These are phyloP conservation scores for Oconnorella tubifera DNA, from an alignment of 2,888 invertebrate genomes.

Conservation along the genomic window DNA sequence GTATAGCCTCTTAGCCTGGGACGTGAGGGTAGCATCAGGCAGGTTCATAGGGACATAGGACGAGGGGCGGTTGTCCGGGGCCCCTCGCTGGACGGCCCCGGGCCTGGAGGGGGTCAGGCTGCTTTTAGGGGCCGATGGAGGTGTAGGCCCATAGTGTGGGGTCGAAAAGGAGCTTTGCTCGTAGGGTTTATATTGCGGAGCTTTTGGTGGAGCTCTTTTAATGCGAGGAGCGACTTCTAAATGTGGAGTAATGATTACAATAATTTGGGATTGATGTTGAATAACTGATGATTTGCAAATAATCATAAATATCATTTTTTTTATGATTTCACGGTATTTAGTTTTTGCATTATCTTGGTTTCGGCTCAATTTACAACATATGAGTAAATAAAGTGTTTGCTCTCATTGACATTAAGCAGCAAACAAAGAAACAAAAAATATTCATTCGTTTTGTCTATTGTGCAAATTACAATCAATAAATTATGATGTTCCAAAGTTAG, in stretches of 20 bases:
- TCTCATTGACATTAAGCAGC: too few relatives aligned
- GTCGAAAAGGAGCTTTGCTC: not conserved
- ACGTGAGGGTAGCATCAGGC: not conserved
- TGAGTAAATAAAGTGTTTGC: too few relatives aligned
- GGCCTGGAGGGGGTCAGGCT: conserved; percentile 11
- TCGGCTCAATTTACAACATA: too few relatives aligned
- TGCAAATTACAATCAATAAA: too few relatives aligned
- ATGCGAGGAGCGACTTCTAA: not conserved
- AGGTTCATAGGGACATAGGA: not conserved
- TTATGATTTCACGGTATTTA: too few relatives aligned
- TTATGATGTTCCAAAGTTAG: too few relatives aligned
- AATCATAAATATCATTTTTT: not conserved
- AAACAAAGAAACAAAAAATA: too few relatives aligned
- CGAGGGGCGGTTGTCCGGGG: conserved; percentile 6
- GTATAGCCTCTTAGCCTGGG: not conserved
- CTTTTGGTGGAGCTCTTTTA: not conserved
- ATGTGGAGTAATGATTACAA: too few relatives aligned
- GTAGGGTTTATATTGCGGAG: not conserved
- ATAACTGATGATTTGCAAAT: not conserved
- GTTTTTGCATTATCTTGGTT: too few relatives aligned
- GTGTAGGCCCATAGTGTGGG: not conserved
- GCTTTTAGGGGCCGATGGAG: conserved; percentile 5
- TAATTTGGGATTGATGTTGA: too few relatives aligned
- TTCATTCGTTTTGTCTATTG: too few relatives aligned
- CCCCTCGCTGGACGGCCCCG: conserved; percentile 13